These are phyloP conservation scores for Mya arenaria DNA, from an alignment of 1,140 invertebrate species.

Conservation along the genomic window DNA sequence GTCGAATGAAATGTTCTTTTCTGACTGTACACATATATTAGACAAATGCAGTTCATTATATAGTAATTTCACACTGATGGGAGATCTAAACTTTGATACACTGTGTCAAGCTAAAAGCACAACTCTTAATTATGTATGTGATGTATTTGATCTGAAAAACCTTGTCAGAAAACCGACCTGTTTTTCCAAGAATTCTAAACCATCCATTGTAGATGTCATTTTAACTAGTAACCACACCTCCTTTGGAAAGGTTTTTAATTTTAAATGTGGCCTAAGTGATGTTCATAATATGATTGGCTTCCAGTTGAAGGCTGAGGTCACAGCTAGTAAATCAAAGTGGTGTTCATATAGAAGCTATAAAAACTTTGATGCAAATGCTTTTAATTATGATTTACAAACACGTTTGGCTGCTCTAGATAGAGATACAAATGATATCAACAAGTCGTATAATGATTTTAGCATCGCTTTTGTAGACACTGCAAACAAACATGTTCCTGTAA, in stretches of 20 bases:
- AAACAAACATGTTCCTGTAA: too few relatives aligned
- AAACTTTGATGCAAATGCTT: too few relatives aligned
- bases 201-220: neutral
- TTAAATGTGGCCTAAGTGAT: conserved; percentile 8
- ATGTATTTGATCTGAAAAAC: conserved; percentile 36
- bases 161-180: conserved; percentile 26
- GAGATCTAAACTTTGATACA: conserved; percentile 23
- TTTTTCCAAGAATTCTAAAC: conserved; percentile 1
- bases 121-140: conserved; percentile 6
- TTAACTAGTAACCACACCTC: neutral
- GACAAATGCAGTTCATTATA: conserved; percentile 16
- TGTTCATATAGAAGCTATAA: conserved; percentile 17
- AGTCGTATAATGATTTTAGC: too few relatives aligned
- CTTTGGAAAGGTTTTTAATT: neutral
- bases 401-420: too few relatives aligned
- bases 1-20: too few relatives aligned
- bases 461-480: too few relatives aligned
- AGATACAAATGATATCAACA: too few relatives aligned
- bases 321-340: neutral
- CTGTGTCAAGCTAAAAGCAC: neutral
- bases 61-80: conserved; percentile 31
- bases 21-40: neutral
- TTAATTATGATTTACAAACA: too few relatives aligned
- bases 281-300: conserved; percentile 13
- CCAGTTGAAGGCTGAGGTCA: neutral